These are phyloP conservation scores for Sceloporus tristichus DNA, from an alignment of 2,113 vertebrate genomes.

Conservation along the genomic window DNA sequence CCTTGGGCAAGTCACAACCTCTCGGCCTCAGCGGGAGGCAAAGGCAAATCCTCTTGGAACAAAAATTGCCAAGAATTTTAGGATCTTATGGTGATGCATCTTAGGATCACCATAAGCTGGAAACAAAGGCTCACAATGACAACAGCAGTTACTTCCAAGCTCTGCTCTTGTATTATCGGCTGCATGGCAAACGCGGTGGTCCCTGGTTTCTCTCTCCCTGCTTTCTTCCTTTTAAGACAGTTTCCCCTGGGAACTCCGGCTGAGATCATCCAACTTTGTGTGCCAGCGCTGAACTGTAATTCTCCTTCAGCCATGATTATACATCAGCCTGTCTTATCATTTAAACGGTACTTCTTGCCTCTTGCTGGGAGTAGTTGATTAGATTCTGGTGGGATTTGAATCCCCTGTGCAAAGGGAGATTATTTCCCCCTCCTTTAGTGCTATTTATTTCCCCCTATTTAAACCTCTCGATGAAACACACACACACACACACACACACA, in stretches of 20 bases:
- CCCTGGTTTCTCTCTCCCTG: not conserved
- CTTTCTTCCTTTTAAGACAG: not conserved
- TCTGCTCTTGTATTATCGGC: not conserved
- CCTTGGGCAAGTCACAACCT: too few relatives aligned
- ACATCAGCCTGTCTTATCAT: not conserved
- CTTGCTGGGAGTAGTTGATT: constrained; percentile 12
- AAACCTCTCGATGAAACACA: not conserved
- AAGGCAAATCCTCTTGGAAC: too few relatives aligned
- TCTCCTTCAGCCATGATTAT: constrained; percentile 24
- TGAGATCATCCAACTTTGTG: not conserved
- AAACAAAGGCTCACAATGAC: too few relatives aligned
- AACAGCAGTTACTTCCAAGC: too few relatives aligned
- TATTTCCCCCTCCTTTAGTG: not conserved
- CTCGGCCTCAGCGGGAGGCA: too few relatives aligned
- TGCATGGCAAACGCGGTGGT: too few relatives aligned
- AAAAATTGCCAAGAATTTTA: too few relatives aligned
- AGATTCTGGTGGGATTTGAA: not conserved
- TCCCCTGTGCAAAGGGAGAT: not conserved
- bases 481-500: too few relatives aligned
- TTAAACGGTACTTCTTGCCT: not conserved
- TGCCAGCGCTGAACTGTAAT: not conserved
- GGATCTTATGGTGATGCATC: too few relatives aligned
- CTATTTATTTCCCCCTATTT: not conserved
- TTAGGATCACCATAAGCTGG: too few relatives aligned
- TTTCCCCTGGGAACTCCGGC: not conserved